These are phyloP conservation scores for Hassar affinis DNA, from an alignment of 2,113 vertebrate species.

Conservation along the genomic window DNA sequence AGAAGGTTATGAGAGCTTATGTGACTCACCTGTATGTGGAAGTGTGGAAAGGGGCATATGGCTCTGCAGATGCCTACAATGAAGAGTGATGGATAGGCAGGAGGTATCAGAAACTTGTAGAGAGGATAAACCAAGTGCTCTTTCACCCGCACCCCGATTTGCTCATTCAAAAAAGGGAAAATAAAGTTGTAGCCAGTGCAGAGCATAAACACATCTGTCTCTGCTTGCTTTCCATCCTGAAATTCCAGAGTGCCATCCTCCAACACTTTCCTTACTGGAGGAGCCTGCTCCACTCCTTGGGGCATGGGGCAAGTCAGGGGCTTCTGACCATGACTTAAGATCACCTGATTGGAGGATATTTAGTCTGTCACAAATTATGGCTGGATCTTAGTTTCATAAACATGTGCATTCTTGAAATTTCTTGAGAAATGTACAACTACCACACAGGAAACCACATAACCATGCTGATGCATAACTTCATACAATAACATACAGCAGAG, in stretches of 20 bases:
- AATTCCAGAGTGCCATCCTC: slow-evolving; percentile 63
- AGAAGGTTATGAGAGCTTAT: background rate
- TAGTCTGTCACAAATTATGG: background rate
- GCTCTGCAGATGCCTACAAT: slow-evolving; percentile 76
- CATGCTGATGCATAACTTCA: background rate
- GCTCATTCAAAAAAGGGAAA: slow-evolving; percentile 68
- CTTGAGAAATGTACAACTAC: background rate
- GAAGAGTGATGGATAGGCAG: slow-evolving; percentile 74
- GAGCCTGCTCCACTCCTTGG: slow-evolving; percentile 62
- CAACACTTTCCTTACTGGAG: slow-evolving; percentile 57
- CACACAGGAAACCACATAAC: background rate
- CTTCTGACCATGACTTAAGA: slow-evolving; percentile 68
- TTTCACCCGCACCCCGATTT: slow-evolving; percentile 65
- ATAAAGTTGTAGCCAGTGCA: slow-evolving; percentile 81
- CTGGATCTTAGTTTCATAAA: background rate
- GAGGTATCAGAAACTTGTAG: slow-evolving; percentile 73
- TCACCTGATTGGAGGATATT: slow-evolving; percentile 60
- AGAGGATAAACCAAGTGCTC: slow-evolving; percentile 69
- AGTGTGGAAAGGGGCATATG: slow-evolving; percentile 78
- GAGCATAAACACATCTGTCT: slow-evolving; percentile 71
- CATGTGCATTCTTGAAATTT: background rate
- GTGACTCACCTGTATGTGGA: slow-evolving; percentile 73
- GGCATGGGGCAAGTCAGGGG: slow-evolving; percentile 66
- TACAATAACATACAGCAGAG: background rate
- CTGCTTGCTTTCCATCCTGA: slow-evolving; percentile 60